Percentiles rank a stretch among this genome's conserved stretches.
Conservation (phyloP, 2,888 invertebrate genomes). For the Lobophora halterata region DNA sequence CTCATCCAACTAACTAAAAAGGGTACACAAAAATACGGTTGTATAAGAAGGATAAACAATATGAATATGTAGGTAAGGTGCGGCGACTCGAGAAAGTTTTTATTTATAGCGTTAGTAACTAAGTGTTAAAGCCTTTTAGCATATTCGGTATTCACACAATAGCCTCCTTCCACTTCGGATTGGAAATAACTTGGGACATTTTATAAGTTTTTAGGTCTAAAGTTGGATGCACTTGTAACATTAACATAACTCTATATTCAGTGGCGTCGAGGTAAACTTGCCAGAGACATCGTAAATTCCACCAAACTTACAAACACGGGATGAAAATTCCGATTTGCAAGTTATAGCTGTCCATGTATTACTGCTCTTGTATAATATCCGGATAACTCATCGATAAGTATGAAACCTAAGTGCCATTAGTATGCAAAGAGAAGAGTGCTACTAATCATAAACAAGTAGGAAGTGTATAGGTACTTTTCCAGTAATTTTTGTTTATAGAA, state of each 20-base stretch:
- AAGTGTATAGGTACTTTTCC: no score
- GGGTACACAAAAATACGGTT: constrained; percentile 11
- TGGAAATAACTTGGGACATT: constrained; percentile 60
- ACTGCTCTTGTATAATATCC: constrained; percentile 42
- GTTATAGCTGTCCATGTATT: constrained; percentile 64
- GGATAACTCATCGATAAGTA: constrained; percentile 34
- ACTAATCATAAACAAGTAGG: no score
- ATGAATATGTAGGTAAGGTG: constrained; percentile 1
- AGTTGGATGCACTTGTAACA: constrained; percentile 62
- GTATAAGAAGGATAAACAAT: constrained; percentile 4
- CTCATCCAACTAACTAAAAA: no score
- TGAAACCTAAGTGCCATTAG: no score
- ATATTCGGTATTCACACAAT: constrained; percentile 33
- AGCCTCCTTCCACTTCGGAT: constrained; percentile 51
- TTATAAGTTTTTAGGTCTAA: constrained; percentile 68
- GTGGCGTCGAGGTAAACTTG: constrained; percentile 65
- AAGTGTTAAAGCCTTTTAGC: constrained; percentile 26
- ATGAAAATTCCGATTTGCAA: constrained; percentile 65
- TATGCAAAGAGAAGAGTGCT: no score
- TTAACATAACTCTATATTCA: constrained; percentile 78
- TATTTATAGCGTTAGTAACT: constrained; percentile 15
- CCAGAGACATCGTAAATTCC: constrained; percentile 73
- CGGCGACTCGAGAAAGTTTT: constrained; percentile 7
- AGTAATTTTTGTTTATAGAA: no score
- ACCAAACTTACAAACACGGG: constrained; percentile 69